Percentiles rank a stretch among this genome's conserved stretches.
phyloP scores from a whole-genome alignment of 1,140 invertebrate genomes.

The Oncopeltus fasciatus region DNA sequence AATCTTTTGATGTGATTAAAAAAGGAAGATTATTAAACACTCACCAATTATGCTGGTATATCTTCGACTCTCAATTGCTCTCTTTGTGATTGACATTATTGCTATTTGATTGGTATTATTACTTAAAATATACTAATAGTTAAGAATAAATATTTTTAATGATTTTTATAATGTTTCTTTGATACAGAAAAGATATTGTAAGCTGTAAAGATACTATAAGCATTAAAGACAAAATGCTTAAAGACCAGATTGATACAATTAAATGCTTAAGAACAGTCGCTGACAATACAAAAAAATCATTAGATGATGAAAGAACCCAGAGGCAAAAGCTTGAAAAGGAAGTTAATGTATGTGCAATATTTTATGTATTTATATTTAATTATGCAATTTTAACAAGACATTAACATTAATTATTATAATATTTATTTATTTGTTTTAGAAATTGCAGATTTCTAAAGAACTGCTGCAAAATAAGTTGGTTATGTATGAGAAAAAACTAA shows the following conservation, averaged over 20 bases:
- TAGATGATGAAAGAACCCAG: constrained; percentile 1
- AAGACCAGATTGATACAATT: constrained; percentile 12
- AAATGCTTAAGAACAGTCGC: constrained; percentile 1
- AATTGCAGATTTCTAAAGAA: not conserved
- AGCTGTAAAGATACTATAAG: not conserved
- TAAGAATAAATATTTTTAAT: not conserved
- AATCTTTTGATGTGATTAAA: not conserved
- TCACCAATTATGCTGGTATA: not conserved
- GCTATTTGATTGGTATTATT: not conserved
- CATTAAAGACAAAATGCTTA: constrained; percentile 13
- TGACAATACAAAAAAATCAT: constrained; percentile 1
- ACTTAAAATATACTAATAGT: not conserved
- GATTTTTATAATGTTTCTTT: not conserved
- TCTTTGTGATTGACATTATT: not conserved
- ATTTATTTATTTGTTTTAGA: not conserved
- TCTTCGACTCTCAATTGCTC: not conserved
- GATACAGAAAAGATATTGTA: not conserved
- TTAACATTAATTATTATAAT: not conserved
- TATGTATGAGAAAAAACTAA: not conserved
- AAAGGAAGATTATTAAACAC: not conserved
- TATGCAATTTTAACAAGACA: not conserved
- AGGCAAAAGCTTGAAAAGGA: not conserved
- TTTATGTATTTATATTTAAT: not conserved
- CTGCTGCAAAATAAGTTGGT: not conserved
- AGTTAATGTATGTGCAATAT: not conserved